Base-by-base conservation (phyloP, 1,140 invertebrate species). In the Cotesia glomerata region DNA sequence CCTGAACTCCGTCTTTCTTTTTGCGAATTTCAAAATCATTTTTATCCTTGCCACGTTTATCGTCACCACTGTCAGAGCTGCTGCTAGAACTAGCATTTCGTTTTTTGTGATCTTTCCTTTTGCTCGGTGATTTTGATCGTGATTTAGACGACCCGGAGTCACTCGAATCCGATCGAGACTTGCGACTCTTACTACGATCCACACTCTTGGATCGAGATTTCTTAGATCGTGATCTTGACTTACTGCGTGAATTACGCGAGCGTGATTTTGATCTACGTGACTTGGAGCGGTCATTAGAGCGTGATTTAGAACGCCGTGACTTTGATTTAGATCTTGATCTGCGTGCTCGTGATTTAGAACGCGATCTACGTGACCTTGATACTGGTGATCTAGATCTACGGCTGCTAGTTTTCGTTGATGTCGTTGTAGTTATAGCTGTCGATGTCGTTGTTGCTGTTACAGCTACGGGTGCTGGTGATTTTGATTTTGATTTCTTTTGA, bases 1-100 rank as follows among this genome's bases (percentile, higher is more conserved):
- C 93, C 79, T 95, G 93, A 7, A 95, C 90, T 61, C 93, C 93
- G 73, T 93, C 90, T 78, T 94, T 93, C 76, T 93, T 94, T 75
- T 91, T 92, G 4, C 90, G 86, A 72, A 93, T 92, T 79, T 93
- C 92, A 80, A 93, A 93, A 75, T 91, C 90, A 35, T 89, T 90
- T 71, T 92, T 90, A n/a, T 90, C 88, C 72, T 91, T 89, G 18
- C 82, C 80, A 71, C 81, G 77, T 79, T 89, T 85, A 0, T 83
- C 82, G 9, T 76, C 79, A 4, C 86, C 85, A 0, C 85, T 84
- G 14, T 79, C 85, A 1, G 86, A 85, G 45, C 82, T 87, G 35
- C 82, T 86, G 59, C 84, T 86, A 5, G 83, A 80, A 36, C 82
- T 85, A 16, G 75, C 73, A 16, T 82, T 73, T 26, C 85, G 77